Percentiles rank a stretch among this genome's conserved stretches.
Conservation (phyloP, 2,797 vertebrate genomes). For the Microtus obscurus region DNA sequence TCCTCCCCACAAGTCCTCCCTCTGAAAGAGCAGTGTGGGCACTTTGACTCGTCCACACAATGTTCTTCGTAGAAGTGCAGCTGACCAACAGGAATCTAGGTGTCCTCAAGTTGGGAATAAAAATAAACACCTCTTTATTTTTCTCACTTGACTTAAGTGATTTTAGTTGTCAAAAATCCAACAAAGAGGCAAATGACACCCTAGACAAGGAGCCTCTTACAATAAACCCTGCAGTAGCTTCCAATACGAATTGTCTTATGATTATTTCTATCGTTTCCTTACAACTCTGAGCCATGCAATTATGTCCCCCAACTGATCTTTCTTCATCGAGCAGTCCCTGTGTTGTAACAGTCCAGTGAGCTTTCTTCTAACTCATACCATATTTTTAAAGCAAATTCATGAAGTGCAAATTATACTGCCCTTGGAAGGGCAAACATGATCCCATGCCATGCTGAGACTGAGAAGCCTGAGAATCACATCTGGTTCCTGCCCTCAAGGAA, state of each 20-base stretch:
- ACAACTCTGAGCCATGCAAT: background rate
- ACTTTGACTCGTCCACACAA: background rate
- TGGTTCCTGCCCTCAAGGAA: background rate
- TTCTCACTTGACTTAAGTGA: slow-evolving; percentile 28
- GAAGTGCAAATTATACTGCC: slow-evolving; percentile 15
- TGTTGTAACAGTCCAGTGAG: background rate
- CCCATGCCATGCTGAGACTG: background rate
- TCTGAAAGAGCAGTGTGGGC: background rate
- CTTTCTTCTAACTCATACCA: background rate
- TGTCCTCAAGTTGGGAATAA: background rate
- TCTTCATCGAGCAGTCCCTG: slow-evolving; percentile 5
- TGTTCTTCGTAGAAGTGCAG: background rate
- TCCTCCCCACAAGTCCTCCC: slow-evolving; percentile 18
- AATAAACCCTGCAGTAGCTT: background rate
- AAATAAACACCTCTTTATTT: background rate
- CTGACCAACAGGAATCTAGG: background rate
- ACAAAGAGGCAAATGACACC: background rate
- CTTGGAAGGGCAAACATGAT: background rate
- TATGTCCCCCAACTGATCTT: background rate
- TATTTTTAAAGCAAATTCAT: slow-evolving; percentile 41
- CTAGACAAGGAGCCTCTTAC: slow-evolving; percentile 5
- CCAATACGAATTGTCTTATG: slow-evolving; percentile 12
- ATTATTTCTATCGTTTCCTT: slow-evolving; percentile 16
- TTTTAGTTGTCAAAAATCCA: background rate
- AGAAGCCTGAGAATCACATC: background rate